Evolutionary conservation across 2,888 invertebrate species (phyloP), one percentile per base, ranked within the genome.

Genomic region (Belgica antarctica): DNA sequence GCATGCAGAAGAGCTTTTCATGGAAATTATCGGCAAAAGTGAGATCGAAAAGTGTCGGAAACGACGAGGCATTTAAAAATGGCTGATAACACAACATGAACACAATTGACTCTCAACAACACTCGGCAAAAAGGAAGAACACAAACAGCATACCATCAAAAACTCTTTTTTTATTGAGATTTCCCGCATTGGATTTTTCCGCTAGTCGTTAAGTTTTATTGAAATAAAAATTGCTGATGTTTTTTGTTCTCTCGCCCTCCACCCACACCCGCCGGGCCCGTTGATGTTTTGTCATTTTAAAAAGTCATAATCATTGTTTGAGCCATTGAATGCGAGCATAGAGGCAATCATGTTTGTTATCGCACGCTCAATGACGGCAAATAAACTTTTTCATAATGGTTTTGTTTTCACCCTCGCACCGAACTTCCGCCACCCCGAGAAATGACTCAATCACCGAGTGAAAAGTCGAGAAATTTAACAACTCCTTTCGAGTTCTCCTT

Each of bases 191-290:
- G 62, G 36, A 19, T 62, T 62, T n/a, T 62, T 62, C 62, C 62
- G 17, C 17, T 62, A 27, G 34, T 62, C 62, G 62, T 62, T 62
- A 62, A 34, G 19, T 62, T 62, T 62, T 62, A 62, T 62, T 62
- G 19, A 62, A 62, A 59, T 22, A 15, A 27, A 10, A 59, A 62
- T 62, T 62, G 62, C 62, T 34, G 34, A 59, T 25, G 59, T 22
- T 62, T 62, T 61, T 62, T 62, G 17, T 61, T 52, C 22, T 52
- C 46, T 15, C 46, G 4, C 17, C 12, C 46, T 15, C 12, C 22
- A n/a, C n/a, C n/a, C n/a, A n/a, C n/a, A n/a, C n/a, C n/a, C n/a
- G n/a, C n/a, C 15, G 19, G 57, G 12, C 12, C 24, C 28, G 15
- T n/a, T 27, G 22, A 61, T 27, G 57, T 19, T 57, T 57, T 61